phyloP scores from a whole-genome alignment of 2,797 vertebrate species.

The Gobionotothen gibberifrons region DNA sequence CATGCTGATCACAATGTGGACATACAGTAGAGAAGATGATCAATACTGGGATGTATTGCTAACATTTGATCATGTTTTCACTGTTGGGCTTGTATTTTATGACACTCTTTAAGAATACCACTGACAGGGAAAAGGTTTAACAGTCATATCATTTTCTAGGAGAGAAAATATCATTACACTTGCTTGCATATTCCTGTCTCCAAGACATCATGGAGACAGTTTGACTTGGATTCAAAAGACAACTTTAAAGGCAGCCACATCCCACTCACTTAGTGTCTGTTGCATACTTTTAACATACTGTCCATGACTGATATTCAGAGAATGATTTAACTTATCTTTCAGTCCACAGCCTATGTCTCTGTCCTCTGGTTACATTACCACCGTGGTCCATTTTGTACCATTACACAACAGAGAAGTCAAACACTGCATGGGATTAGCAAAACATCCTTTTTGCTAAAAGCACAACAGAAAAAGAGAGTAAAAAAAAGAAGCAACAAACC shows the following conservation, averaged over 20 bases:
- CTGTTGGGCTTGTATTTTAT: slow-evolving; percentile 43
- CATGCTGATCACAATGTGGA: slow-evolving; percentile 55
- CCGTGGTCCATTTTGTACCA: slow-evolving; percentile 84
- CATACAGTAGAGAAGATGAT: slow-evolving; percentile 56
- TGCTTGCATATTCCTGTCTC: slow-evolving; percentile 76
- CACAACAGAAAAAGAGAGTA: slow-evolving; percentile 72
- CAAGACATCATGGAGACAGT: slow-evolving; percentile 64
- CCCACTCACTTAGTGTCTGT: slow-evolving; percentile 31
- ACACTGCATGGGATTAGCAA: slow-evolving; percentile 88
- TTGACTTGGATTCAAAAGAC: slow-evolving; percentile 55
- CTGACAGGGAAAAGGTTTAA: slow-evolving; percentile 64
- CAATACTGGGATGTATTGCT: slow-evolving; percentile 79
- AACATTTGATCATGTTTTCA: slow-evolving; percentile 64
- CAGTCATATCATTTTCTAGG: slow-evolving; percentile 65
- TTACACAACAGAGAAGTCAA: slow-evolving; percentile 83
- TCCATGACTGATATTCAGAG: slow-evolving; percentile 42
- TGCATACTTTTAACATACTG: slow-evolving; percentile 28
- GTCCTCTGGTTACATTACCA: slow-evolving; percentile 47
- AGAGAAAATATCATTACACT: slow-evolving; percentile 48
- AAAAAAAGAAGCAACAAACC: slow-evolving; percentile 81
- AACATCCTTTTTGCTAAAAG: slow-evolving; percentile 84
- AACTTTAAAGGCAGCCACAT: slow-evolving; percentile 60
- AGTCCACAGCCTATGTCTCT: slow-evolving; percentile 47
- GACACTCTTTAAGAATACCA: slow-evolving; percentile 63
- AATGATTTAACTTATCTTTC: slow-evolving; percentile 43